phyloP scores from a whole-genome alignment of 2,797 vertebrate genomes.

The Chelmon rostratus region DNA sequence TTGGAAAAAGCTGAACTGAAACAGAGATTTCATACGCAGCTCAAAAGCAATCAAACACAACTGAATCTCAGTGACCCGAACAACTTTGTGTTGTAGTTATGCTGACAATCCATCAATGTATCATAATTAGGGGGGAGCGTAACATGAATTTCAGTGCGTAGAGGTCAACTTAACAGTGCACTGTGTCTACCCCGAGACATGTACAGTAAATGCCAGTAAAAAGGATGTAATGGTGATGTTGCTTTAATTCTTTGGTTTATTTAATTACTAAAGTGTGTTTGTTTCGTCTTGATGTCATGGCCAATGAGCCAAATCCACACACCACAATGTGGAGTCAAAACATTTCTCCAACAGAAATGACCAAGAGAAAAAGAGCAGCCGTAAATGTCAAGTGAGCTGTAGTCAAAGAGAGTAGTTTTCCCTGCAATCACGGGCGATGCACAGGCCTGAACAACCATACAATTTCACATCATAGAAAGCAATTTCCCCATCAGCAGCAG shows the following conservation, averaged over 20 bases:
- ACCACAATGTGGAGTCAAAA: not conserved
- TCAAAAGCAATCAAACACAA: not conserved
- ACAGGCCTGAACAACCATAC: not conserved
- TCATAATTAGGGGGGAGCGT: not conserved
- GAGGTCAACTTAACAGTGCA: not conserved
- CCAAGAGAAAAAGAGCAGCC: not conserved
- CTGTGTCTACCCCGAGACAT: not conserved
- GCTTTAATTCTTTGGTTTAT: not conserved
- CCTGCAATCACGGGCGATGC: not conserved
- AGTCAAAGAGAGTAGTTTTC: slow-evolving; percentile 1
- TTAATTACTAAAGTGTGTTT: not conserved
- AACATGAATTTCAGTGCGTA: not conserved
- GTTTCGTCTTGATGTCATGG: not conserved
- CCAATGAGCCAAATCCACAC: not conserved
- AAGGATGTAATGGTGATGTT: not conserved
- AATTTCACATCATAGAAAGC: slow-evolving; percentile 26
- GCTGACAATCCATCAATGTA: not conserved
- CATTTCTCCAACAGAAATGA: slow-evolving; percentile 2
- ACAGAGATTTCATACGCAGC: not conserved
- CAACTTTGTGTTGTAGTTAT: not conserved
- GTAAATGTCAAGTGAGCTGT: slow-evolving; percentile 12
- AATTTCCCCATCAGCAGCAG: slow-evolving; percentile 16
- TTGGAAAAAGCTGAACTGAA: not conserved
- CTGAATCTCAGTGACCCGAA: not conserved
- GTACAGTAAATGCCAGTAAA: not conserved